phyloP scores from a whole-genome alignment of 2,797 vertebrate species.

The Cyprinella venusta region DNA sequence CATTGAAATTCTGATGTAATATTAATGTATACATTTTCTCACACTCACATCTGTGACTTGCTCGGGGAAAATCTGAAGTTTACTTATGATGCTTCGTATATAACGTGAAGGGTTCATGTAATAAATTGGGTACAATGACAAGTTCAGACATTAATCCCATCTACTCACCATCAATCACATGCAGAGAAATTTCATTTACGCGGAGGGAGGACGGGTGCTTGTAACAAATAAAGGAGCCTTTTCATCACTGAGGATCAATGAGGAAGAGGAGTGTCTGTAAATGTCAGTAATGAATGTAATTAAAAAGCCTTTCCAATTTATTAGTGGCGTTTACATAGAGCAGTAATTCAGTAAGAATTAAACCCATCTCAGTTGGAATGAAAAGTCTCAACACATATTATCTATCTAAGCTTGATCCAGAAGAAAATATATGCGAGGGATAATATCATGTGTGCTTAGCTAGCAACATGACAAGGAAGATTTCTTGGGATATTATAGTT shows the following conservation, averaged over 20 bases:
- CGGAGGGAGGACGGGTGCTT: not conserved
- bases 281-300: not conserved
- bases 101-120: constrained; percentile 1
- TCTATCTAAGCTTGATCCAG: not conserved
- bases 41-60: not conserved
- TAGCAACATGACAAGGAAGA: not conserved
- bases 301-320: not conserved
- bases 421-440: not conserved
- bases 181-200: not conserved
- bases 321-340: not conserved
- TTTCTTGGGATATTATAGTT: not conserved
- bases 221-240: not conserved
- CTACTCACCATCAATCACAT: constrained; percentile 3
- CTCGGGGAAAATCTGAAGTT: not conserved
- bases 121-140: not conserved
- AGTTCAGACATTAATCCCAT: not conserved
- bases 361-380: not conserved
- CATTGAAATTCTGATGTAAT: not conserved
- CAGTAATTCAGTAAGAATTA: not conserved
- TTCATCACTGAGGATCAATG: not conserved
- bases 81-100: not conserved
- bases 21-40: not conserved
- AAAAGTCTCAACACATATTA: not conserved
- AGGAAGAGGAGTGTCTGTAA: not conserved
- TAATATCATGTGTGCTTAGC: not conserved